A percentile compares a stretch with the other conserved stretches of the same genome.
Evolutionary conservation across 2,797 vertebrate species (phyloP).

Genomic region (Smutsia gigantea): DNA sequence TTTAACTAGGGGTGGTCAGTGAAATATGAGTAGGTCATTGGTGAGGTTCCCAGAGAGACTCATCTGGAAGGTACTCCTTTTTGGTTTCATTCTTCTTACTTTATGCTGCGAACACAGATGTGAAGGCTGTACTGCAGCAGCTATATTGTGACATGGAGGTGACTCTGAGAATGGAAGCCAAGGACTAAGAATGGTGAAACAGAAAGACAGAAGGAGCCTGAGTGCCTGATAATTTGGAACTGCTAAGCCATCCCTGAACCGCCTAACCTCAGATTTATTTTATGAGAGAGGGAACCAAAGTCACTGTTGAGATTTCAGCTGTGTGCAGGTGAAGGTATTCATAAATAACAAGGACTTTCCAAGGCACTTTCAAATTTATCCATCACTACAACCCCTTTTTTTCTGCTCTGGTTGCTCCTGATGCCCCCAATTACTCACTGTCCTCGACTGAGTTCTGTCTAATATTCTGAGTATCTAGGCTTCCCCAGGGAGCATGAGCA

Average conservation of each 20-base stretch:
- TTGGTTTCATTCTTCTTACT: background rate
- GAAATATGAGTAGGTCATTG: background rate
- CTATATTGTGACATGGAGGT: background rate
- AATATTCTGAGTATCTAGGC: background rate
- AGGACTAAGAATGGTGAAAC: background rate
- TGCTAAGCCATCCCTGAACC: background rate
- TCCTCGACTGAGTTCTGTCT: background rate
- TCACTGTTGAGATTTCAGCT: background rate
- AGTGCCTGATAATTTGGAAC: background rate
- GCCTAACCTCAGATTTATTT: background rate
- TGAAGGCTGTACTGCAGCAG: background rate
- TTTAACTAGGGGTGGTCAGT: background rate
- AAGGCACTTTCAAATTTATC: background rate
- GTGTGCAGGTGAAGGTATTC: background rate
- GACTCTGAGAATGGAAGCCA: background rate
- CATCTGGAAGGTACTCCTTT: background rate
- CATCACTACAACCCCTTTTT: background rate
- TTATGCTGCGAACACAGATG: background rate
- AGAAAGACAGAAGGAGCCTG: background rate
- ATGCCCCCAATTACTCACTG: background rate
- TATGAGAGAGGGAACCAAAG: background rate
- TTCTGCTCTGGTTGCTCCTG: background rate
- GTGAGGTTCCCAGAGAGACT: background rate
- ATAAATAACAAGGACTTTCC: background rate
- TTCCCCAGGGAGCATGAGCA: background rate